Evolutionary conservation across 2,888 invertebrate species (phyloP), one percentile per base, ranked within the genome.

Genomic region (Lochmaea crataegi): DNA sequence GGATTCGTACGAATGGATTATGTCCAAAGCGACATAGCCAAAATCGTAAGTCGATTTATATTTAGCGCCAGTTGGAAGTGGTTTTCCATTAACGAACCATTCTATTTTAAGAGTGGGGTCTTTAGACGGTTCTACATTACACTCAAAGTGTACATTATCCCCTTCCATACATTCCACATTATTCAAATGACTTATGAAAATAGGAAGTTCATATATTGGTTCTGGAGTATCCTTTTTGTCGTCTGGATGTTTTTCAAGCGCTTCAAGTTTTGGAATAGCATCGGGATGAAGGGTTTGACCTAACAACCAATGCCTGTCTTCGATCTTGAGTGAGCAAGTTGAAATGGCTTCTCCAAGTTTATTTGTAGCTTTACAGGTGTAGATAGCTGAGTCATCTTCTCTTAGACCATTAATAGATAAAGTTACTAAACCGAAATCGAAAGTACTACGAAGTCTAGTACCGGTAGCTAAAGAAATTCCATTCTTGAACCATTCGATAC

Each of bases 381-480:
- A 99, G 80, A 97, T 94, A 7, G 97, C 98, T 2, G 96, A 96
- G 87, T 99, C 98, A 82, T 97, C 96, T 65, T 92, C 91, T 80
- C 97, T 91, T 58, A 97, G 84, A 2, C 96, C 93, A 83, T 96
- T 95, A 75, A 98, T 94, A 16, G 97, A 96, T 41, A 98, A 87
- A 0, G 97, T 96, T 0, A 99, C 98, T 75, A 97, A 90, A 64
- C 99, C 99, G 87, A 99, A 99, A 86, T 99, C 99, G 84, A 98
- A 96, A 38, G 96, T 95, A 80, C 97, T 97, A 84, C 96, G 94
- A 76, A 98, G 90, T 80, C 98, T 91, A 48, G 97, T 94, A 79
- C 96, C 96, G 74, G 95, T 95, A 73, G 94, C 94, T 18, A 96
- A 88, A 0, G 94, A 90, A 61, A 94, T 87, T n/a, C 96, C 95